Evolutionary conservation across 2,113 vertebrate genomes (phyloP).

Genomic region (Notarius quadriscutis): DNA sequence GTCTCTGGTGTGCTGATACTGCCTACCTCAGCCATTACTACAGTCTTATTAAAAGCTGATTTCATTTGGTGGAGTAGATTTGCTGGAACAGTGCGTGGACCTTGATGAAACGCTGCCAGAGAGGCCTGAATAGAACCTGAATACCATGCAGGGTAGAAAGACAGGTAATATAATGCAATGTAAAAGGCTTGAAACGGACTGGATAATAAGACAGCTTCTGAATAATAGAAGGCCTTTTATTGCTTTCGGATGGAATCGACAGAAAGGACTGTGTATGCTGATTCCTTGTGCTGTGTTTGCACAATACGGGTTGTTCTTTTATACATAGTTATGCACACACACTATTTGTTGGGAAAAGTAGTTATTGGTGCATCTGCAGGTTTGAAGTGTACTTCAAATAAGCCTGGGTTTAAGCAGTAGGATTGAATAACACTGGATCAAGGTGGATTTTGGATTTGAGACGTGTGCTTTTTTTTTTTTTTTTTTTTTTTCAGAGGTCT

Average conservation of each 20-base stretch:
- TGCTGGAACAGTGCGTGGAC: background rate
- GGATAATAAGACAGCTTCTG: background rate
- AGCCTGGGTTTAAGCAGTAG: background rate
- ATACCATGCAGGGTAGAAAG: background rate
- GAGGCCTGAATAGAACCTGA: background rate
- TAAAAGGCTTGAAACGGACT: background rate
- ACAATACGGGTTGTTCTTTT: background rate
- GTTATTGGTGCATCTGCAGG: background rate
- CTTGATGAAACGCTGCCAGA: constrained; percentile 9
- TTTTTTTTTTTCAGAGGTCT: background rate
- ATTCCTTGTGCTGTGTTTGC: background rate
- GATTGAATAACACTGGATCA: background rate
- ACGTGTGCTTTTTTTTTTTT: background rate
- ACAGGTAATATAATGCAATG: background rate
- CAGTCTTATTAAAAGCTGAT: constrained; percentile 31
- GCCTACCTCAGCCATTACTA: background rate
- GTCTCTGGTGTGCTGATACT: background rate
- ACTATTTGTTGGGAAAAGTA: background rate
- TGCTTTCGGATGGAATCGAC: background rate
- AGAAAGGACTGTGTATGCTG: background rate
- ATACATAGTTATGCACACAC: background rate
- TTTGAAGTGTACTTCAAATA: background rate
- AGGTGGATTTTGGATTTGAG: background rate
- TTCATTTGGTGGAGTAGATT: constrained; percentile 26
- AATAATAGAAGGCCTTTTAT: background rate